A percentile compares a stretch with the other conserved stretches of the same genome.
phyloP scores from a whole-genome alignment of 2,113 vertebrate genomes.

The Dicentrarchus labrax region DNA sequence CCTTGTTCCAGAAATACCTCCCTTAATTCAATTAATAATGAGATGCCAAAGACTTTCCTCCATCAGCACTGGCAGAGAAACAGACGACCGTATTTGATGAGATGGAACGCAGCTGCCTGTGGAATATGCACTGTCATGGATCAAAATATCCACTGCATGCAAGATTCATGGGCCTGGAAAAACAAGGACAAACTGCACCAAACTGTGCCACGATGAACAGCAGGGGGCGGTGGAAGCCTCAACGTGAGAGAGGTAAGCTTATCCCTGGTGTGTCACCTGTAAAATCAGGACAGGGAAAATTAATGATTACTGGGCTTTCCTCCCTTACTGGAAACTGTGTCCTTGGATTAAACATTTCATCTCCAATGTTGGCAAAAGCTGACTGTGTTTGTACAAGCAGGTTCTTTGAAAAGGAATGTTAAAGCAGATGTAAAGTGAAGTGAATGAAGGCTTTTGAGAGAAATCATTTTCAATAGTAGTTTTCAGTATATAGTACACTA shows the following conservation, averaged over 20 bases:
- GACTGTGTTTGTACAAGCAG: conserved; percentile 1
- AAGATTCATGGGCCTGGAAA: conserved; percentile 50
- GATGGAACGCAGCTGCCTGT: conserved; percentile 23
- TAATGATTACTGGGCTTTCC: conserved; percentile 38
- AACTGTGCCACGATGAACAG: conserved; percentile 22
- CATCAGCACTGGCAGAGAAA: conserved; percentile 38
- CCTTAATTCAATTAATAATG: conserved; percentile 78
- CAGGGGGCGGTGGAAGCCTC: conserved; percentile 29
- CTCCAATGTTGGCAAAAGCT: conserved; percentile 22
- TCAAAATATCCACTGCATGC: conserved; percentile 65
- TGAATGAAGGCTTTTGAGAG: conserved; percentile 26
- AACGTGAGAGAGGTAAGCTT: conserved; percentile 1
- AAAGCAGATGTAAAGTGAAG: conserved; percentile 32
- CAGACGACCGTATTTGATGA: conserved; percentile 36
- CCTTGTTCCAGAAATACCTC: conserved; percentile 71
- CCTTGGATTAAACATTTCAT: conserved; percentile 50
- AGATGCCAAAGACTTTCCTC: conserved; percentile 49
- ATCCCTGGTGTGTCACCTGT: conserved; percentile 32
- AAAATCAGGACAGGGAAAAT: conserved; percentile 29
- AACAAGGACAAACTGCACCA: conserved; percentile 48
- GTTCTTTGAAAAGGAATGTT: conserved; percentile 33
- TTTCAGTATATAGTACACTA: conserved; percentile 23
- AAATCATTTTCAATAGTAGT: conserved; percentile 23
- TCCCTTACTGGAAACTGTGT: conserved; percentile 26
- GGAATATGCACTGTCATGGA: conserved; percentile 61